Evolutionary conservation across 2,888 invertebrate species (phyloP), one percentile per base, ranked within the genome.

Genomic region (Ornithoptera alexandrae): DNA sequence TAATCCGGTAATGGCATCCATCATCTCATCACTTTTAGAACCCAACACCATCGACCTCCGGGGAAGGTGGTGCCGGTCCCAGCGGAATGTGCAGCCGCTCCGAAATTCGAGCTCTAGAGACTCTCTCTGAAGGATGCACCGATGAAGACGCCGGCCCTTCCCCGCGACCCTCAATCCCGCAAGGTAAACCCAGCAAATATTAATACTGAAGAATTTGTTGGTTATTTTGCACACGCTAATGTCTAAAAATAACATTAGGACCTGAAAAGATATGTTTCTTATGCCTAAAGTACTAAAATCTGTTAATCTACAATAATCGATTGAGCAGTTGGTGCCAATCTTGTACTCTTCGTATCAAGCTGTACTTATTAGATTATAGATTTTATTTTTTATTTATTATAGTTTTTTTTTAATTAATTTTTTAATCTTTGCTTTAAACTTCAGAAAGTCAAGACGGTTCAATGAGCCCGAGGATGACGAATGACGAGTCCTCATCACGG

Each of bases 11-110:
- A 60, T 53, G 10, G 17, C 15, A 5, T 1, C n/a, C 39, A 1
- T 62, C 15, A 36, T 18, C 72, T 22, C 22, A 22, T 1, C 22
- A 22, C 22, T 22, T 79, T 0, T 73, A 92, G 91, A 83, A 91
- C 71, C 90, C 91, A 1, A 84, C 83, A 18, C 90, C 92, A 0
- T 90, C 90, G 6, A 90, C 91, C 0, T 91, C 91, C 12, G 72
- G 71, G 59, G 72, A 68, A 15, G 70, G 60, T 58, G 72, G 20
- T 50, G 61, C 62, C 20, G 71, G 69, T 8, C 70, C 66, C 61
- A 70, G 67, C 42, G 66, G 68, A 60, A 65, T 57, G 50, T 74
- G 56, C 67, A 72, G 64, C 63, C 77, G 78, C 1, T 69, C 72
- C 0, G 78, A 80, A 24, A 82, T 80, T 64, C 81, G 84, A 12